These are phyloP conservation scores for Anorthoa munda DNA, from an alignment of 2,888 invertebrate genomes.

Conservation along the genomic window DNA sequence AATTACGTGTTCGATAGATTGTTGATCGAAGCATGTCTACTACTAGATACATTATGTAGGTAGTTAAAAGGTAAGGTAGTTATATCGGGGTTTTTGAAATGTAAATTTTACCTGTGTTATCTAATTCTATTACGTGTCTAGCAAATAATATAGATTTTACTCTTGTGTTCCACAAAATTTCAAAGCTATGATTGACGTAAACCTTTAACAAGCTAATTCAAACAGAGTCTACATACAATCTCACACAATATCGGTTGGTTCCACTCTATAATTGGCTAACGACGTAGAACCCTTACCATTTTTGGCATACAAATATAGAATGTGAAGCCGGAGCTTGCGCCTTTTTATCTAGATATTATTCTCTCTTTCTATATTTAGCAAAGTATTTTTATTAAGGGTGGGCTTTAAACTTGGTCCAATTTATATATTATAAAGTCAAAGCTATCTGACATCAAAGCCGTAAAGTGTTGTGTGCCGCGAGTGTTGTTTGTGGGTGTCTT, in stretches of 20 bases:
- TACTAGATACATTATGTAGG: no score
- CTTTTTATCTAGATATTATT: not conserved
- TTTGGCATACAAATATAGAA: not conserved
- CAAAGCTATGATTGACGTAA: not conserved
- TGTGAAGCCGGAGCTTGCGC: not conserved
- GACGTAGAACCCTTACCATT: slow-evolving; percentile 1
- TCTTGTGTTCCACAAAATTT: not conserved
- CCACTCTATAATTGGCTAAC: slow-evolving; percentile 5
- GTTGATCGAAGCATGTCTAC: no score
- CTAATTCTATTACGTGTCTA: not conserved
- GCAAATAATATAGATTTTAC: not conserved
- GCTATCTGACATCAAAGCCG: no score
- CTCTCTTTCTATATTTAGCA: not conserved
- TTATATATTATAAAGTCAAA: no score
- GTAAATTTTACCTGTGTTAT: no score
- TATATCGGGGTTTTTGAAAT: no score
- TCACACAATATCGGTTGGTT: not conserved
- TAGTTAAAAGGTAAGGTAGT: no score
- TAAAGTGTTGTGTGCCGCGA: no score
- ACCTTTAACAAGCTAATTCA: slow-evolving; percentile 6
- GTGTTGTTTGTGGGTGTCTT: no score
- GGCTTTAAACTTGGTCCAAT: not conserved
- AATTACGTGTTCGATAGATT: no score
- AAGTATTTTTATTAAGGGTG: not conserved
- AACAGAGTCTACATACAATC: slow-evolving; percentile 16